Evolutionary conservation across 2,888 invertebrate genomes (phyloP), one percentile per base, ranked within the genome.

Genomic region (Dorcus parallelipipedus): DNA sequence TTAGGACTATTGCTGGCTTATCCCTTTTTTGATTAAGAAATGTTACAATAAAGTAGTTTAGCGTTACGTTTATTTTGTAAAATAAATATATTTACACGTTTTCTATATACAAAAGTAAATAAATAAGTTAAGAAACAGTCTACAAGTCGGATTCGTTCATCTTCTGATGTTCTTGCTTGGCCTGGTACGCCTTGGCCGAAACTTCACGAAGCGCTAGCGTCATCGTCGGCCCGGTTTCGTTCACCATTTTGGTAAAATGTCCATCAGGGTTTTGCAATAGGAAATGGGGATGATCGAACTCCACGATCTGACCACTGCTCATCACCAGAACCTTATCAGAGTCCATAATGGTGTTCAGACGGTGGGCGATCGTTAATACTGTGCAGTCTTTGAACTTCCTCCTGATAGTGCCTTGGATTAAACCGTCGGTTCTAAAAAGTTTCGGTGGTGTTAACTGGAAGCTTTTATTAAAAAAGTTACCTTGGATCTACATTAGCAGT

Each of bases 401-500:
- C 60, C 90, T 80, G 59, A 93, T 91, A 0, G 90, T 90, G 39
- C 80, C 81, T 73, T 92, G 92, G 64, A 93, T 91, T n/a, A 91
- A 76, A 1, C 83, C 84, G 70, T 91, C 91, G 45, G 91, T 91
- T 58, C 70, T 69, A 51, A 42, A 42, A 42, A 42, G n/a, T 41
- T 10, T 41, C 41, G 10, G 3, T 41, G 41, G 10, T 10, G 10
- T 41, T 10, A 9, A 91, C 0, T 93, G 93, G 79, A 39, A 94
- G 86, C 0, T 93, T 81, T 63, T 41, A 41, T 41, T 10, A 41
- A 2, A 93, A 85, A 64, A 84, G 86, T 68, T 79, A 90, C 90
- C 86, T 86, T 57, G 88, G 90, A 78, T 95, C 94, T 0, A 95
- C 93, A 75, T 93, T 95, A 3, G 95, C 94, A 0, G 95, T 95